These are phyloP conservation scores for Halictus ligatus DNA, from an alignment of 2,888 invertebrate species.

Conservation along the genomic window DNA sequence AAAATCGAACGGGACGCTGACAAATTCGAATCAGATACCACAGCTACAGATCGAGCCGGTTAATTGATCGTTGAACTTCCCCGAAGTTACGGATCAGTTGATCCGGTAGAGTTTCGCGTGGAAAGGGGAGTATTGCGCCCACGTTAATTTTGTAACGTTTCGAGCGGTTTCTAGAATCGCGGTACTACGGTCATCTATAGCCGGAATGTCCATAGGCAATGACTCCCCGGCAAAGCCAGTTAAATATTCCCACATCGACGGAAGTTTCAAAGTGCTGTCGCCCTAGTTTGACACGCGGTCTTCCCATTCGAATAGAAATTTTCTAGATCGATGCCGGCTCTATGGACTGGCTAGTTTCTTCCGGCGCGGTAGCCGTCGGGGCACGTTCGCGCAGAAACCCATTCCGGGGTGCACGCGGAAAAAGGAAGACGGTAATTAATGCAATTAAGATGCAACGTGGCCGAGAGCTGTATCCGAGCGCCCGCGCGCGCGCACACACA, in stretches of 20 bases:
- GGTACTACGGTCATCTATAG: constrained; percentile 50
- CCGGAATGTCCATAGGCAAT: constrained; percentile 28
- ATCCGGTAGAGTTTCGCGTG: no score
- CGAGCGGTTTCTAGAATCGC: constrained; percentile 48
- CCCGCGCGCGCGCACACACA: not conserved
- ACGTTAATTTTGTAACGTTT: constrained; percentile 1
- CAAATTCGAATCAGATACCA: no score
- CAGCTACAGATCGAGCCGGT: no score
- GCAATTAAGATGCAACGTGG: constrained; percentile 43
- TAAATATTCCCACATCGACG: constrained; percentile 57
- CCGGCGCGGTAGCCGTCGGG: not conserved
- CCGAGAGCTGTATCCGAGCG: not conserved
- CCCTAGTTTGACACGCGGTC: constrained; percentile 49
- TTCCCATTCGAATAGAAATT: constrained; percentile 28
- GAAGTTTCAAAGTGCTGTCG: constrained; percentile 55
- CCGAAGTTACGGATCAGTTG: no score
- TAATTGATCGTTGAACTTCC: no score
- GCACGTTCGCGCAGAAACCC: constrained; percentile 25
- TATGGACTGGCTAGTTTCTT: not conserved
- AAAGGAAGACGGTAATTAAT: constrained; percentile 53
- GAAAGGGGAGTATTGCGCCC: not conserved
- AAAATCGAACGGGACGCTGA: no score
- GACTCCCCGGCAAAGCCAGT: constrained; percentile 43
- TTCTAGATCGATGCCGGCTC: constrained; percentile 18
- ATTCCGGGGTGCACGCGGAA: constrained; percentile 37